Evolutionary conservation across 2,113 vertebrate genomes (phyloP).

Genomic region (Alosa alosa): DNA sequence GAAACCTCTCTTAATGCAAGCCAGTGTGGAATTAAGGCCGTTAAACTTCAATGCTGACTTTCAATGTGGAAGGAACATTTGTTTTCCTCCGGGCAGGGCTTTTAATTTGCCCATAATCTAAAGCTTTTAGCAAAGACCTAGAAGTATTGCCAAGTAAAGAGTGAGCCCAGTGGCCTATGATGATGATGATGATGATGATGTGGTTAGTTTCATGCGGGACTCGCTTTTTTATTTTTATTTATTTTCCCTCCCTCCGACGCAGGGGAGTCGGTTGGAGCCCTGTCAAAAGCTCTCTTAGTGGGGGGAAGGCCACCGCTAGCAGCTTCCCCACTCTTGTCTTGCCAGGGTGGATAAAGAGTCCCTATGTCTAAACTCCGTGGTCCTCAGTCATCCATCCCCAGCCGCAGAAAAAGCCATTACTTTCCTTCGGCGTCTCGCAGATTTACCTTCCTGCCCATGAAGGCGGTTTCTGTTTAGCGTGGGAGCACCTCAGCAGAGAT

Average conservation of each 20-base stretch:
- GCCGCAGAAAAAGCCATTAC: not conserved
- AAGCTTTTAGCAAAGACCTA: conserved; percentile 44
- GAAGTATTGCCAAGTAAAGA: conserved; percentile 37
- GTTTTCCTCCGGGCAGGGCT: conserved; percentile 19
- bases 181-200: conserved; percentile 35
- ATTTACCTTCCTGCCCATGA: conserved; percentile 21
- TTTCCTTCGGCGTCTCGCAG: not conserved
- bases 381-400: not conserved
- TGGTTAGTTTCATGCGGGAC: conserved; percentile 42
- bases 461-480: conserved; percentile 25
- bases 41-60: conserved; percentile 13
- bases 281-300: conserved; percentile 51
- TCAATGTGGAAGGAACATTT: conserved; percentile 6
- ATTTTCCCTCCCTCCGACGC: conserved; percentile 39
- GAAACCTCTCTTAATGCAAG: not conserved
- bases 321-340: conserved; percentile 29
- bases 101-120: conserved; percentile 46
- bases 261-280: conserved; percentile 46
- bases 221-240: conserved; percentile 46
- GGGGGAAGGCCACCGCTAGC: conserved; percentile 31
- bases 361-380: conserved; percentile 27
- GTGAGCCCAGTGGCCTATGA: conserved; percentile 23
- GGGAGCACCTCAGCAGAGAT: conserved; percentile 16
- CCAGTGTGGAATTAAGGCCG: not conserved
- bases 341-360: conserved; percentile 40